Percentiles rank a stretch among this genome's conserved stretches.
phyloP scores from a whole-genome alignment of 2,113 vertebrate species.

The pig (Sus scrofa) region T2T-Sscrofa CM000827.6:60687001-60687500 shows the following conservation, averaged over 20 bases:
- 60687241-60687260: not conserved
- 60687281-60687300: not conserved
- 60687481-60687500: too few relatives aligned
- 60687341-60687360: too few relatives aligned
- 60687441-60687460: too few relatives aligned
- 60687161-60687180: not conserved
- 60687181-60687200: not conserved
- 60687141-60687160: not conserved
- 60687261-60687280: not conserved
- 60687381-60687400: too few relatives aligned
- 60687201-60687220: not conserved
- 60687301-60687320: too few relatives aligned
- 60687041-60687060: not conserved
- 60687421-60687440: too few relatives aligned
- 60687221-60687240: conserved; percentile 25
- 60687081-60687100: not conserved
- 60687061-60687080: not conserved
- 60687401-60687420: too few relatives aligned
- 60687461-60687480: too few relatives aligned
- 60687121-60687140: not conserved
- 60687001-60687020: not conserved
- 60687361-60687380: too few relatives aligned
- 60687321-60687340: too few relatives aligned
- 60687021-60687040: not conserved
- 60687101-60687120: not conserved